Base-by-base conservation (phyloP, 2,888 invertebrate species). In the Creontiades dilutus region DNA sequence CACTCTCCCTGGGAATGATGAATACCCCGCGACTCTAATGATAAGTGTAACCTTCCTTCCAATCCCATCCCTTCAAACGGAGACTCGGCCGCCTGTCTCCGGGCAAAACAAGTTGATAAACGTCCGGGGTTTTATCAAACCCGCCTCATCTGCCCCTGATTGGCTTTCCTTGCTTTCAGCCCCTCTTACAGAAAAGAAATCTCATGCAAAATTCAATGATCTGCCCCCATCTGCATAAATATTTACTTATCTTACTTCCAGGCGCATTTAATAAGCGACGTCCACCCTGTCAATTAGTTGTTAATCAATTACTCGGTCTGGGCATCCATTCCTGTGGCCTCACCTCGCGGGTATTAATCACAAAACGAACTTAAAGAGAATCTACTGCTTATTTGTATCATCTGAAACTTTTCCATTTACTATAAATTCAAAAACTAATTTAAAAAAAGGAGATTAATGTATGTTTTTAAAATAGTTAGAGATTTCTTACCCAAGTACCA, bases 141-240 rank as follows among this genome's bases (percentile, higher is more conserved):
- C 9, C 68, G 68, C 27, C 27, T 68, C 68, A 68, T 68, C 68
- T 68, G 19, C 27, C 68, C 19, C 61, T 68, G 68, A 68, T 68
- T 68, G 68, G 68, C 68, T 68, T 68, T 68, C 68, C 68, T 68
- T 68, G 23, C 68, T 68, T 68, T 27, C 68, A 68, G 12, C 3
- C 27, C 23, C 68, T 23, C 27, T 68, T 23, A 23, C 68, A 23
- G 23, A 23, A 23, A 23, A 68, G 68, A 68, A 68, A 23, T 23
- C 68, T 68, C 68, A 68, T 68, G 68, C 68, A 68, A 68, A 68
- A 68, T 68, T 68, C 68, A 68, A 68, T 68, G 68, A 68, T 68
- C 68, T 68, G 23, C 68, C 27, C 68, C 23, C 68, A 68, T 68
- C 68, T 68, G 68, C 68, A 68, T 68, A 68, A 68, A 68, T 68